Base-by-base conservation (phyloP, 2,888 invertebrate species). In the Cremastinae sp. region DNA sequence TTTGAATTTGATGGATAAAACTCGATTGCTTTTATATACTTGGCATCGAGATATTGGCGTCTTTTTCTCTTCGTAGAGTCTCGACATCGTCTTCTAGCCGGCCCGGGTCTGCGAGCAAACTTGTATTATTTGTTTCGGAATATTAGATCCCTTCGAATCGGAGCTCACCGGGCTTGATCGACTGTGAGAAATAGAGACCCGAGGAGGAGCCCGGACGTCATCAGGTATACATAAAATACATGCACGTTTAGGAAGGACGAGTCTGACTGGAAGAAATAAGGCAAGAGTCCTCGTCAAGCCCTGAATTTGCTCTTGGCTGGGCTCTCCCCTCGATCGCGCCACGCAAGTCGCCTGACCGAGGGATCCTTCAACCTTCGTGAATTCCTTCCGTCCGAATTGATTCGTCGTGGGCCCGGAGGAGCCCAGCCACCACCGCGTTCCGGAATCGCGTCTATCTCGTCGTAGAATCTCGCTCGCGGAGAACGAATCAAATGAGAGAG, bases 361-460 rank as follows among this genome's bases (percentile, higher is more conserved):
- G 74, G 77, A 74, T 62, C 75, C 62, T 66, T 62, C 71, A 62
- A 61, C 74, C 77, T 74, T 77, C 77, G 61, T 58, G 41, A 76
- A 79, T 80, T 79, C 70, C 78, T 78, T 79, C 78, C 78, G 61
- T 74, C 69, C 61, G 75, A 80, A 79, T 79, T 79, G 80, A 80
- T 80, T 80, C 79, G 80, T 80, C 79, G 76, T 80, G 79, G 70
- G 18, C 45, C 54, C 68, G 58, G 71, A 69, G 58, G 72, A 62
- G n/a, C n/a, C n/a, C n/a, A 66, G 61, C 74, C 61, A 70, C 61
- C 28, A 53, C 45, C 59, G 41, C 66, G 61, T 70, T 61, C 38
- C 34, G 61, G 65, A 77, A 77, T 78, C 71, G 53, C 62, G 45
- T 45, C 72, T 72, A 79, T 80, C 80, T 78, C 72, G 61, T 75